Evolutionary conservation across 1,140 invertebrate genomes (phyloP), one percentile per base, ranked within the genome.

Genomic region (Ylistrum balloti): DNA sequence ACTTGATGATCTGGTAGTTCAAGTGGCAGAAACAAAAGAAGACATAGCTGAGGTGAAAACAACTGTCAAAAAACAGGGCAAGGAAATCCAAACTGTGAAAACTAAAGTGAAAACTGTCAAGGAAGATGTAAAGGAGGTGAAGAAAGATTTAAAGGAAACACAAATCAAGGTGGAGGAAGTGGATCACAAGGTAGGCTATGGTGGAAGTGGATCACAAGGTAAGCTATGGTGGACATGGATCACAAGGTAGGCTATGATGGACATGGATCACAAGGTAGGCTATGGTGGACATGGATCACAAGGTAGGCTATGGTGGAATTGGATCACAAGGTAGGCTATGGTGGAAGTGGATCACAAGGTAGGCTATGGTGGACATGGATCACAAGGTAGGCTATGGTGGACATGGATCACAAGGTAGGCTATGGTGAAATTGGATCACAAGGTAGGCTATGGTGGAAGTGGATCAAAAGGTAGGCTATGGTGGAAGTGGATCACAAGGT

Each of bases 241-340:
- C n/a, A n/a, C n/a, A n/a, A n/a, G n/a, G n/a, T n/a, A n/a, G n/a
- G n/a, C n/a, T n/a, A n/a, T n/a, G n/a, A n/a, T n/a, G n/a, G n/a
- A n/a, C n/a, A n/a, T n/a, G n/a, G n/a, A n/a, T n/a, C n/a, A n/a
- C n/a, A n/a, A n/a, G n/a, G n/a, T n/a, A n/a, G n/a, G n/a, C n/a
- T n/a, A n/a, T 95, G 0, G 94, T 95, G 74, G 94, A 95, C 89
- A 94, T 95, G 33, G 94, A 95, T 85, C 91, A 92, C 41, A 95
- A 95, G 94, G 94, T 95, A 45, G 33, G n/a, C 48, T 85, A 33
- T 33, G 20, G 74, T 38, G 5, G 13, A 38, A 13, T 5, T 38
- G 13, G n/a, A n/a, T n/a, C n/a, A n/a, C n/a, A n/a, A n/a, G n/a
- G n/a, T n/a, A n/a, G n/a, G n/a, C n/a, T n/a, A n/a, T n/a, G n/a